A percentile compares a stretch with the other conserved stretches of the same genome.
Evolutionary conservation across 1,140 invertebrate species (phyloP).

Genomic region (Leptopilina boulardi): DNA sequence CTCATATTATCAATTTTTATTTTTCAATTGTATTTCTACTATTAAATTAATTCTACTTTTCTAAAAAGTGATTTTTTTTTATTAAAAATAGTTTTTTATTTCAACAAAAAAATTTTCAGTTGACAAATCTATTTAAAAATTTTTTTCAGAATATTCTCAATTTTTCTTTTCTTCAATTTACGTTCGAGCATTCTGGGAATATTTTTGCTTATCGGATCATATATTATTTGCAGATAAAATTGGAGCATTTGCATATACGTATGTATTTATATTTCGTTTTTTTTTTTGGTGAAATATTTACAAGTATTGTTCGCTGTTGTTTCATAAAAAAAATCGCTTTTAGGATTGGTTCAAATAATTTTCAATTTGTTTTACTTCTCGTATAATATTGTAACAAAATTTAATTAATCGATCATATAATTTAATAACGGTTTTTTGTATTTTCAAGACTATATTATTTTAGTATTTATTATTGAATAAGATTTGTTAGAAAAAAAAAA

Average conservation of each 20-base stretch:
- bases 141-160: not conserved
- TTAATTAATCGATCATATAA: no score
- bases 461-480: no score
- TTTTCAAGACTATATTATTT: no score
- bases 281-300: slow-evolving; percentile 1
- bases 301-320: not conserved
- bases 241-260: slow-evolving; percentile 8
- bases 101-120: no score
- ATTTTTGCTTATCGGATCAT: slow-evolving; percentile 9
- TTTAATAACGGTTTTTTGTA: no score
- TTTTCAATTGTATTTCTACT: not conserved
- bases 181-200: not conserved
- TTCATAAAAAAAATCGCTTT: not conserved
- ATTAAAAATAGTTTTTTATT: no score
- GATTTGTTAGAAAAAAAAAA: no score
- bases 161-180: slow-evolving; percentile 1
- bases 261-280: not conserved
- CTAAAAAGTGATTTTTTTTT: no score
- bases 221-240: slow-evolving; percentile 11
- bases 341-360: not conserved
- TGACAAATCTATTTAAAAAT: not conserved
- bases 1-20: not conserved
- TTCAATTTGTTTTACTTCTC: no score
- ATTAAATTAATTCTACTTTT: no score
- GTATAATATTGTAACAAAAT: no score